phyloP scores from a whole-genome alignment of 2,888 invertebrate genomes.

The Clitarchus hookeri region DNA sequence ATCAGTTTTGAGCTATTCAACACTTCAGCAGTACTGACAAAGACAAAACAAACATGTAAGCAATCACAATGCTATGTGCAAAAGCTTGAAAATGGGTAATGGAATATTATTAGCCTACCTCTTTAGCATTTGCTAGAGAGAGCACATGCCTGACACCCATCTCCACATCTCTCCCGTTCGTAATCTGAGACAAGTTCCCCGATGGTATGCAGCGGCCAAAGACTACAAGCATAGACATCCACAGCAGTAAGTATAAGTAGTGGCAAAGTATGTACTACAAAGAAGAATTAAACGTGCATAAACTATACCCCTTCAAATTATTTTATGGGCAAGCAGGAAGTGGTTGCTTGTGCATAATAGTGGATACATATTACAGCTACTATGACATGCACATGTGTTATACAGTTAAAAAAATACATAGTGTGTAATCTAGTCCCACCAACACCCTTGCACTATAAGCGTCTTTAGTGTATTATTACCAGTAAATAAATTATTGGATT shows the following conservation, averaged over 20 bases:
- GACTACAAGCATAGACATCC: slow-evolving; percentile 28
- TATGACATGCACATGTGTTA: too few relatives aligned
- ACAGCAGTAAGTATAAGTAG: background rate
- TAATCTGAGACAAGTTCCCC: background rate
- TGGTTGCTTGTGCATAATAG: background rate
- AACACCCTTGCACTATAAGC: too few relatives aligned
- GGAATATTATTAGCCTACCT: slow-evolving; percentile 18
- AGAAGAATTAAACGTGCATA: background rate
- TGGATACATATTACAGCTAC: too few relatives aligned
- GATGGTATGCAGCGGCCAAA: slow-evolving; percentile 35
- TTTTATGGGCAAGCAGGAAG: background rate
- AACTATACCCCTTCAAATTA: background rate
- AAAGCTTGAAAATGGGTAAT: background rate
- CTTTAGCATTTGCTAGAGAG: slow-evolving; percentile 20
- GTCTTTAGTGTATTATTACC: too few relatives aligned
- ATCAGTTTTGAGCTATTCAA: too few relatives aligned
- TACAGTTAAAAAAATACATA: too few relatives aligned
- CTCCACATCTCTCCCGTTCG: background rate
- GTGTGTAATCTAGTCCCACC: too few relatives aligned
- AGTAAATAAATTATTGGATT: too few relatives aligned
- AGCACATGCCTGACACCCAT: background rate
- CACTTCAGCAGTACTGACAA: too few relatives aligned
- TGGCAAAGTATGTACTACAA: background rate
- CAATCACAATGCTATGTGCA: background rate
- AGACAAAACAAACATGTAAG: background rate